phyloP scores from a whole-genome alignment of 2,113 vertebrate species.

The Panthera leo region DNA sequence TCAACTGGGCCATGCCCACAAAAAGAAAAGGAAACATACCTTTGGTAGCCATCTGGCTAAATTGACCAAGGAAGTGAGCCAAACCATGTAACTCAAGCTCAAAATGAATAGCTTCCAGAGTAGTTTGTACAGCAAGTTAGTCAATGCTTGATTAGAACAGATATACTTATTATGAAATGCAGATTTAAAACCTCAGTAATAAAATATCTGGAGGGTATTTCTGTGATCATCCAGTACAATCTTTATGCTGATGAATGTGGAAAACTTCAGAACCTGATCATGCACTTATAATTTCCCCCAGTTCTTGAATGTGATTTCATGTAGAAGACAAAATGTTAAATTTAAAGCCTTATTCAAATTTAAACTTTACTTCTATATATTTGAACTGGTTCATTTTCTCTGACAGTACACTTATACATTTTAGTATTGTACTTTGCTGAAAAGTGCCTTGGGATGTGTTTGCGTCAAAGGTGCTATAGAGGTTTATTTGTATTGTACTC shows the following conservation, averaged over 20 bases:
- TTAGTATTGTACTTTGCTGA: slow-evolving; percentile 25
- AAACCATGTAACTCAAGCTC: background rate
- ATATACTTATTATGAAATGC: background rate
- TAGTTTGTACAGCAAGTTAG: background rate
- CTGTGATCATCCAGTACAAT: background rate
- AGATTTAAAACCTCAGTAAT: background rate
- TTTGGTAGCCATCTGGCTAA: background rate
- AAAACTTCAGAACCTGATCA: background rate
- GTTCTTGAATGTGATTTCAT: background rate
- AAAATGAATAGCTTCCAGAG: background rate
- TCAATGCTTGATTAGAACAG: background rate
- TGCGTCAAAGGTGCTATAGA: slow-evolving; percentile 27
- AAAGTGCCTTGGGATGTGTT: slow-evolving; percentile 43
- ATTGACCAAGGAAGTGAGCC: background rate
- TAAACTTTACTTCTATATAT: background rate
- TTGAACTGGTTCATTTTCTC: background rate
- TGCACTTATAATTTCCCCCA: background rate
- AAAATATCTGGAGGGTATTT: background rate
- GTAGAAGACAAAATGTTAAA: background rate
- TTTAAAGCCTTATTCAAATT: slow-evolving; percentile 52
- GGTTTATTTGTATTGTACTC: slow-evolving; percentile 60
- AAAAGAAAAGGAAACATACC: background rate
- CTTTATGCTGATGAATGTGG: background rate
- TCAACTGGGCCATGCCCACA: background rate
- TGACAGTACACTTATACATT: background rate